Percentiles rank a stretch among this genome's conserved stretches.
These are phyloP conservation scores for Micrasema minimum DNA, from an alignment of 1,140 invertebrate species.

Conservation along the genomic window DNA sequence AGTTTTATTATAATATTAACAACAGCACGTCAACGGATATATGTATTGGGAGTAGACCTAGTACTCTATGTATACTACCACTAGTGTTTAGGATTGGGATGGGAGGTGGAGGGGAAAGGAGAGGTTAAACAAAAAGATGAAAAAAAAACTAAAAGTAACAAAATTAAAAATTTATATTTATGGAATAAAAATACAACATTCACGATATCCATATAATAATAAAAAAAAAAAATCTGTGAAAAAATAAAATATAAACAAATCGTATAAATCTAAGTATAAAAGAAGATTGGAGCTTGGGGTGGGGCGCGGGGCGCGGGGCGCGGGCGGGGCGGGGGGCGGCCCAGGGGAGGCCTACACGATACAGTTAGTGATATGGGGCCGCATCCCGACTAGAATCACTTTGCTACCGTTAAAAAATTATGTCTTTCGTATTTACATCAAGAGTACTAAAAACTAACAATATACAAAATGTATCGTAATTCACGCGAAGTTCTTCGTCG, in stretches of 20 bases:
- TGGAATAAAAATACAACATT: slow-evolving; percentile 53
- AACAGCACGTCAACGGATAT: slow-evolving; percentile 25
- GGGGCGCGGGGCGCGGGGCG: slow-evolving; percentile 19
- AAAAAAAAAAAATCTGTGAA: slow-evolving; percentile 55
- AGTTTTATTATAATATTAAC: not conserved
- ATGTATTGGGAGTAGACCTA: slow-evolving; percentile 29
- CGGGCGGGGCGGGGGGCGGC: slow-evolving; percentile 6
- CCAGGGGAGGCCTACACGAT: not conserved
- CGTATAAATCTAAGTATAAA: slow-evolving; percentile 49
- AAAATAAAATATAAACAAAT: slow-evolving; percentile 54
- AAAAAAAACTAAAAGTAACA: slow-evolving; percentile 49
- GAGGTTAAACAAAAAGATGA: slow-evolving; percentile 36
- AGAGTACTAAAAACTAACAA: slow-evolving; percentile 44
- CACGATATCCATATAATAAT: slow-evolving; percentile 45
- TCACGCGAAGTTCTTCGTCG: slow-evolving; percentile 28
- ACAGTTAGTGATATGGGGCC: slow-evolving; percentile 45
- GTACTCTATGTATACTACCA: not conserved
- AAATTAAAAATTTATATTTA: slow-evolving; percentile 55
- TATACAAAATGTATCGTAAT: slow-evolving; percentile 44
- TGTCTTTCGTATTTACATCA: slow-evolving; percentile 50
- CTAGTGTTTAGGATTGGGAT: not conserved
- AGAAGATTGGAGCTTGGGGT: slow-evolving; percentile 38
- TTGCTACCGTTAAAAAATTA: slow-evolving; percentile 43
- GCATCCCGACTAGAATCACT: slow-evolving; percentile 52
- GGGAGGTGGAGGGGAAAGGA: slow-evolving; percentile 4